phyloP scores from a whole-genome alignment of 37 sponge, comb jelly and placozoan genomes.

The Chondrilla cf. caribensis region DNA sequence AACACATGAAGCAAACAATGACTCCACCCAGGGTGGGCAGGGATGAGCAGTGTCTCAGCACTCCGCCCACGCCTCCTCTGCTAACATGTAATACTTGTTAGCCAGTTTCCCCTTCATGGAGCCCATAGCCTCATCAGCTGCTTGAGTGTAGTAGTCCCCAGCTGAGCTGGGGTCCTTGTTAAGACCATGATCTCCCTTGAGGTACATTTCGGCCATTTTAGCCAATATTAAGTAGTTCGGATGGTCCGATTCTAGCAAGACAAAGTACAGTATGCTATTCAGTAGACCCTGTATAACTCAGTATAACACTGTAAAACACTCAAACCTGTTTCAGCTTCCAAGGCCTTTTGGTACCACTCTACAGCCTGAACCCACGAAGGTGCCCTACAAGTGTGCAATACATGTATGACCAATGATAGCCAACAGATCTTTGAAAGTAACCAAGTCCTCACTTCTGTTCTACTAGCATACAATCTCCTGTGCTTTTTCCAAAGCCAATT shows the following conservation, averaged over 20 bases:
- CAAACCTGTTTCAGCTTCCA: conserved; percentile 21
- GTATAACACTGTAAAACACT: not conserved
- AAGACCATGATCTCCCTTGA: conserved; percentile 38
- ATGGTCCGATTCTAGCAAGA: not conserved
- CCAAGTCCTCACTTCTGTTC: not conserved
- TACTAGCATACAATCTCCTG: not conserved
- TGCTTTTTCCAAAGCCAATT: not conserved
- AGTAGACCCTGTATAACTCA: too few relatives aligned
- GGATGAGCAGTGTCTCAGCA: not conserved
- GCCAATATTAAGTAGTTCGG: conserved; percentile 57
- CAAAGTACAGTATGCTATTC: too few relatives aligned
- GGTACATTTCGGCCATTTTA: conserved; percentile 71
- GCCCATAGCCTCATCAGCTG: conserved; percentile 80
- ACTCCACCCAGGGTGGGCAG: too few relatives aligned
- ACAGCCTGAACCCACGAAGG: conserved; percentile 48
- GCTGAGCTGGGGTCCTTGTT: conserved; percentile 39
- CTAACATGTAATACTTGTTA: conserved; percentile 77
- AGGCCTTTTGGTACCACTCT: conserved; percentile 59
- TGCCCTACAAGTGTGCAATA: not conserved
- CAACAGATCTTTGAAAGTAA: not conserved
- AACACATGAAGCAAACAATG: too few relatives aligned
- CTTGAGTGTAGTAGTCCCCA: conserved; percentile 73
- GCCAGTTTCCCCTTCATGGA: conserved; percentile 86
- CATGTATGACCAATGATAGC: not conserved
- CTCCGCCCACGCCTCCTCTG: conserved; percentile 83